Evolutionary conservation across 2,113 vertebrate species (phyloP).

Genomic region (Amazona vittata): DNA sequence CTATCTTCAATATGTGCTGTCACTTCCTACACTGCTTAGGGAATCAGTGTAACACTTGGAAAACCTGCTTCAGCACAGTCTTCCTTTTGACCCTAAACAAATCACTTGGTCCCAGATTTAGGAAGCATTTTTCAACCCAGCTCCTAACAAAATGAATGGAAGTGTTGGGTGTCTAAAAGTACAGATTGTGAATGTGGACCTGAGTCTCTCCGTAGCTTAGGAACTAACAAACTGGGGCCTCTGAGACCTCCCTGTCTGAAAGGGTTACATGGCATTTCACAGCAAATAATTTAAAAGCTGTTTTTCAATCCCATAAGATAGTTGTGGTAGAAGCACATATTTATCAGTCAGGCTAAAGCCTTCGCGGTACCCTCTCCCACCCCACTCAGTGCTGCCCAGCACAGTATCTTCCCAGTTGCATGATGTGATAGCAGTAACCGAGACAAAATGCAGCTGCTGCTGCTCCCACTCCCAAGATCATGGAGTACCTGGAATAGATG

Average conservation of each 20-base stretch:
- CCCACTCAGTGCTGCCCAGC: background rate
- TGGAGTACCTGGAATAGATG: background rate
- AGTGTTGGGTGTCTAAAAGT: background rate
- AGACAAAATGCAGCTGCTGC: background rate
- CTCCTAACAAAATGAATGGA: background rate
- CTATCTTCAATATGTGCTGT: background rate
- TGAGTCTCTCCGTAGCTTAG: background rate
- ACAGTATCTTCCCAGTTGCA: background rate
- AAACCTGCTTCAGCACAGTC: background rate
- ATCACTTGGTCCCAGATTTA: background rate
- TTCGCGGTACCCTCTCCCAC: background rate
- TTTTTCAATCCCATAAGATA: background rate
- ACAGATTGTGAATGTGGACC: background rate
- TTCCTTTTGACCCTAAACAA: background rate
- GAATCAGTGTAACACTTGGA: background rate
- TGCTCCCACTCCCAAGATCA: background rate
- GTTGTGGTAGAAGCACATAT: background rate
- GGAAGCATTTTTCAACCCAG: background rate
- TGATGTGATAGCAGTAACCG: rapidly evolving
- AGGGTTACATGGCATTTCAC: background rate
- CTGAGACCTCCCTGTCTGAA: background rate
- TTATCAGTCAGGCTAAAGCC: background rate
- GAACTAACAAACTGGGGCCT: background rate
- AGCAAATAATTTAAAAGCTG: background rate
- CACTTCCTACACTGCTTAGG: background rate